Evolutionary conservation across 1,140 invertebrate species (phyloP).

Genomic region (Ectropis grisescens): DNA sequence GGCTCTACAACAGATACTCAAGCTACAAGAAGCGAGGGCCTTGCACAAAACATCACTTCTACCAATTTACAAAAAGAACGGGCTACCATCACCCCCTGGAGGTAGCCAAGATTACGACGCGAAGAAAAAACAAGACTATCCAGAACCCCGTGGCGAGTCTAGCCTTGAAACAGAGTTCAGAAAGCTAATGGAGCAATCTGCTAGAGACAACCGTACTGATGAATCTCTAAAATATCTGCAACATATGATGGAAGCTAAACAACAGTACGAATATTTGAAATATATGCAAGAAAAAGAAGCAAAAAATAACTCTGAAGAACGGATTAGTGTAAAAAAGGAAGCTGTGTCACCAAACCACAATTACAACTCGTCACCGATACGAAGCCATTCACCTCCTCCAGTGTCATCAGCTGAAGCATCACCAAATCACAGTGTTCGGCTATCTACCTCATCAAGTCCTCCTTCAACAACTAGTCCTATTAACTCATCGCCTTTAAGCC

Average conservation of each 20-base stretch:
- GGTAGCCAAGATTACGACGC: conserved; percentile 33
- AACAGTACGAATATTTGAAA: conserved; percentile 42
- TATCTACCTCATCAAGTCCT: conserved; percentile 60
- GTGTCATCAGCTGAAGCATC: conserved; percentile 42
- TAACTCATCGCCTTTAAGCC: conserved; percentile 84
- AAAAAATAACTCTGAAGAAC: conserved; percentile 20
- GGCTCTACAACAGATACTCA: conserved; percentile 57
- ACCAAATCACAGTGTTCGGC: conserved; percentile 34
- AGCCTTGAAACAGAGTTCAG: conserved; percentile 60
- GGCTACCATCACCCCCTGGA: conserved; percentile 37
- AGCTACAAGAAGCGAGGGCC: conserved; percentile 59
- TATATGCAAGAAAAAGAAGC: conserved; percentile 36
- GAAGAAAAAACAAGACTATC: conserved; percentile 26
- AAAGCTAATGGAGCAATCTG: conserved; percentile 56
- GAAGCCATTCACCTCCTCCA: conserved; percentile 26
- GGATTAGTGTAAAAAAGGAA: conserved; percentile 35
- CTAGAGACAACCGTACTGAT: conserved; percentile 42
- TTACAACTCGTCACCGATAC: conserved; percentile 26
- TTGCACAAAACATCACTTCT: conserved; percentile 59
- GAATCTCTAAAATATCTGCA: conserved; percentile 64
- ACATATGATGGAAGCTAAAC: conserved; percentile 55
- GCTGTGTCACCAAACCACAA: conserved; percentile 25
- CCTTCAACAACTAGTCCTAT: conserved; percentile 67
- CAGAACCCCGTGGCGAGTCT: conserved; percentile 40
- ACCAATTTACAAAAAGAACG: conserved; percentile 61